These are phyloP conservation scores for Hyles lineata DNA, from an alignment of 2,888 invertebrate genomes.

Conservation along the genomic window DNA sequence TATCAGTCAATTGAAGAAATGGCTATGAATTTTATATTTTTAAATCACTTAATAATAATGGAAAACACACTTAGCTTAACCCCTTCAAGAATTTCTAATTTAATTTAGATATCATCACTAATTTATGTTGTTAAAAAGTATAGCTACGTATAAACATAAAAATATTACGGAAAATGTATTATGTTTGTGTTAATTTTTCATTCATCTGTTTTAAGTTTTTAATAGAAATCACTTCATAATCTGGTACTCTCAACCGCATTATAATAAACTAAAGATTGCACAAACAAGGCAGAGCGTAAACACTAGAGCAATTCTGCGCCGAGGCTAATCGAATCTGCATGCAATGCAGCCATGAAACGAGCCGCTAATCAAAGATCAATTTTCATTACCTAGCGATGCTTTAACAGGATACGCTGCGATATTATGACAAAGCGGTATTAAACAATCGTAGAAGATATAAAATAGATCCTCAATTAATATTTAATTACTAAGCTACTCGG, in stretches of 20 bases:
- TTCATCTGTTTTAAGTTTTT: no score
- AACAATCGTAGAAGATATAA: no score
- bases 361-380: conserved; percentile 32
- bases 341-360: neutral
- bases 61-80: neutral
- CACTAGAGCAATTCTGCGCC: neutral
- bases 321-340: conserved; percentile 11
- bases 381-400: neutral
- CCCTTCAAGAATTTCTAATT: neutral
- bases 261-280: neutral
- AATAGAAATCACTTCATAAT: no score
- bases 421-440: no score
- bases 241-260: no score
- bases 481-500: no score
- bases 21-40: conserved; percentile 1
- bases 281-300: neutral
- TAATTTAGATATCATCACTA: neutral
- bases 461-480: no score
- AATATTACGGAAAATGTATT: neutral
- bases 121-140: neutral
- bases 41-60: conserved; percentile 16
- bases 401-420: neutral
- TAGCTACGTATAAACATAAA: neutral
- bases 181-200: no score
- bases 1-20: neutral